These are phyloP conservation scores for Heliconius congener DNA, from an alignment of 1,140 invertebrate genomes.

Conservation along the genomic window DNA sequence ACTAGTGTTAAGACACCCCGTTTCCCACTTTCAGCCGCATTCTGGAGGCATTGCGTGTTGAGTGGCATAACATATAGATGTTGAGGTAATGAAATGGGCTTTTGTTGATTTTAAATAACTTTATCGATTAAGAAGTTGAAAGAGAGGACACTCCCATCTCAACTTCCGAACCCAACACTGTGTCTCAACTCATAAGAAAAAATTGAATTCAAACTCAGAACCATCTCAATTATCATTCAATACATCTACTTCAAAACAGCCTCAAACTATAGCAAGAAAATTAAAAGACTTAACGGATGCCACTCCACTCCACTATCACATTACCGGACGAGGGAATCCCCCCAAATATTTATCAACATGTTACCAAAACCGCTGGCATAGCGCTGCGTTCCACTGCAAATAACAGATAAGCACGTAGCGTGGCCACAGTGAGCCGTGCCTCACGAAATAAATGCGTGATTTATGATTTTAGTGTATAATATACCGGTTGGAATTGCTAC, in stretches of 20 bases:
- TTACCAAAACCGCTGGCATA: conserved; percentile 55
- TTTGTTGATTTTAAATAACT: too few relatives aligned
- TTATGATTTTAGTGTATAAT: conserved; percentile 69
- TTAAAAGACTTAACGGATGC: conserved; percentile 23
- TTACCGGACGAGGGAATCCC: conserved; percentile 30
- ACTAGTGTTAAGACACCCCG: too few relatives aligned
- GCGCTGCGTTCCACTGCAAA: conserved; percentile 65
- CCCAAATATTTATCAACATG: conserved; percentile 73
- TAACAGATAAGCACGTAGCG: conserved; percentile 74
- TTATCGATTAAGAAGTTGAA: too few relatives aligned
- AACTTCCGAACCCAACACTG: too few relatives aligned
- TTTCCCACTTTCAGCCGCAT: too few relatives aligned
- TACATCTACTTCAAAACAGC: not conserved
- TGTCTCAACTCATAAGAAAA: too few relatives aligned
- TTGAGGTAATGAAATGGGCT: too few relatives aligned
- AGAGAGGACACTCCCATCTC: too few relatives aligned
- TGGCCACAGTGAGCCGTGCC: conserved; percentile 64
- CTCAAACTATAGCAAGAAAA: not conserved
- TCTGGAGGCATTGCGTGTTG: too few relatives aligned
- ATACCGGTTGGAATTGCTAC: conserved; percentile 19
- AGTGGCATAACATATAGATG: too few relatives aligned
- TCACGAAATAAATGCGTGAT: conserved; percentile 75
- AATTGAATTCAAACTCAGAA: not conserved
- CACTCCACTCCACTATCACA: not conserved
- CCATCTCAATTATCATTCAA: not conserved